Evolutionary conservation across 2,113 vertebrate genomes (phyloP), one percentile per base, ranked within the genome.

Genomic region (Chionodraco myersi): DNA sequence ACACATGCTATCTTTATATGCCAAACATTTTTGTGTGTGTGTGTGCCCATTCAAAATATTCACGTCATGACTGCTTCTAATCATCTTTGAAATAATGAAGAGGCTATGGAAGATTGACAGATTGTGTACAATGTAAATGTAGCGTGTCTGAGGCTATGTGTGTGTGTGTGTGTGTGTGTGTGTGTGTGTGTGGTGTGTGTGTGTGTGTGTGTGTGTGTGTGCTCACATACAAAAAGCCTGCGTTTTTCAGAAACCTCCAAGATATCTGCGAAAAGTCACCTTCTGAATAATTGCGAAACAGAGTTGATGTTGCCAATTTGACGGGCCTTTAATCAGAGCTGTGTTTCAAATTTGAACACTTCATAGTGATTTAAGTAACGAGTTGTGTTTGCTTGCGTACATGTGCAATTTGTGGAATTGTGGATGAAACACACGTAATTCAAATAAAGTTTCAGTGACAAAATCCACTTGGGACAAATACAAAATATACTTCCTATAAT

Each of bases 61-160:
- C 83, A 83, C 2, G 85, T 90, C 83, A 91, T 82, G 60, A 89
- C 86, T 81, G 75, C 76, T 89, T 88, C 65, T 53, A 85, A 89
- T 92, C 87, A 90, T 89, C 69, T 71, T 48, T 77, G 73, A 75
- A 89, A 87, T 89, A 89, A 92, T 87, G 78, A 88, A 74, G 84
- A 89, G 56, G 23, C 80, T 77, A 18, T 30, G 48, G 66, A 80
- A 76, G 67, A 86, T 77, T 68, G 87, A 80, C 77, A 83, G 82
- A 73, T 66, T 56, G 51, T 30, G 6, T 49, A 18, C 4, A 81
- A 54, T 65, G n/a, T 16, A 3, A 23, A 21, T 21, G 21, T 21
- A 21, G 15, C 51, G n/a, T 51, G 14, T 56, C n/a, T 10, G n/a
- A 36, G 10, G n/a, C 26, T 5, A 48, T 68, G 36, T 65, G n/a